A percentile compares a stretch with the other conserved stretches of the same genome.
Evolutionary conservation across 2,888 invertebrate species (phyloP).

Genomic region (Athetis lepigone): DNA sequence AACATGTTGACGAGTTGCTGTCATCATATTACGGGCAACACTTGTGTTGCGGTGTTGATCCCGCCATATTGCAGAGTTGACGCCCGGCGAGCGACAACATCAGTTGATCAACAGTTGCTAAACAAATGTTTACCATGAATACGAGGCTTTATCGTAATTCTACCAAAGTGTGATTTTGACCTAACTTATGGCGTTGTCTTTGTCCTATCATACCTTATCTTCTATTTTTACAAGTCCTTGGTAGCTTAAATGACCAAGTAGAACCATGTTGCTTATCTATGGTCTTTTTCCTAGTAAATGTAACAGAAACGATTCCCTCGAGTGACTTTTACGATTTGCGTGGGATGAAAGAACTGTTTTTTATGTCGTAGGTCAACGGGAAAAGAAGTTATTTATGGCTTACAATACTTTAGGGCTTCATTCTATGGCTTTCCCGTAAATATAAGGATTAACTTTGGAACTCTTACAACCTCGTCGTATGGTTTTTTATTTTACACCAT

Average conservation of each 20-base stretch:
- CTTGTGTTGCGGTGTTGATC: too few species aligned
- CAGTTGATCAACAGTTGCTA: too few species aligned
- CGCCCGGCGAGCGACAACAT: too few species aligned
- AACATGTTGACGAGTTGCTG: too few species aligned
- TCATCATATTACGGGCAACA: too few species aligned
- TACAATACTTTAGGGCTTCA: constrained; percentile 23
- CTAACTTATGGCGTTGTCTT: neutral
- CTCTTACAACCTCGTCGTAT: neutral
- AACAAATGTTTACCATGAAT: too few species aligned
- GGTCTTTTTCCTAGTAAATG: constrained; percentile 34
- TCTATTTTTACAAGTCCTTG: neutral
- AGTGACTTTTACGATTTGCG: constrained; percentile 42
- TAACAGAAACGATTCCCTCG: constrained; percentile 44
- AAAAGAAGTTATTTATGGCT: constrained; percentile 40
- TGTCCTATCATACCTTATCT: too few species aligned
- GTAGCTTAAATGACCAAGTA: neutral
- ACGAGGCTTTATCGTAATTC: too few species aligned
- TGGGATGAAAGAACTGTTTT: constrained; percentile 37
- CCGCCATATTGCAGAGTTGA: too few species aligned
- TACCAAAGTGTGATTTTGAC: neutral
- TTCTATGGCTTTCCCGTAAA: constrained; percentile 12
- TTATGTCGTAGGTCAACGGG: constrained; percentile 41
- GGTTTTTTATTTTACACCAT: neutral
- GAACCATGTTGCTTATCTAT: constrained; percentile 13
- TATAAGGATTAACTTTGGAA: neutral